phyloP scores from a whole-genome alignment of 1,140 invertebrate species.

The Zaprionus lachaisei region DNA sequence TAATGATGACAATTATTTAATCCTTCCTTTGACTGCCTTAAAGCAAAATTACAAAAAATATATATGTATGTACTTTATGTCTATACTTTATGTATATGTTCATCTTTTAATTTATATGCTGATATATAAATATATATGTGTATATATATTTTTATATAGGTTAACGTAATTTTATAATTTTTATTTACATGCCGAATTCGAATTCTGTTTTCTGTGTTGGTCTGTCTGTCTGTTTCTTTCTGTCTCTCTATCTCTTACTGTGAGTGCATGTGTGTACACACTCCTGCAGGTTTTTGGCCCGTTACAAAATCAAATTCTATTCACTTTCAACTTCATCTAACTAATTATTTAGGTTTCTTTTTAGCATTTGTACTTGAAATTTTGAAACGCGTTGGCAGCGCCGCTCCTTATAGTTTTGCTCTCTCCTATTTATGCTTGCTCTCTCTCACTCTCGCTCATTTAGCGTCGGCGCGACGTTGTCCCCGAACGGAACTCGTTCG shows the following conservation, averaged over 20 bases:
- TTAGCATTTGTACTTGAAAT: conserved; percentile 53
- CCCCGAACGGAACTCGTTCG: conserved; percentile 21
- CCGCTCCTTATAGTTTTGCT: conserved; percentile 2
- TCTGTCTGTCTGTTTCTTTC: conserved; percentile 1
- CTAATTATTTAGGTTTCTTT: conserved; percentile 26
- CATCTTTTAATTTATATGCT: conserved; percentile 3
- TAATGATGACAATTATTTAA: conserved; percentile 6
- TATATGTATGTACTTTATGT: conserved; percentile 6
- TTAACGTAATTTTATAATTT: conserved; percentile 11
- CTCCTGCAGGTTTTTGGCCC: not conserved
- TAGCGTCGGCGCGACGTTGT: conserved; percentile 26
- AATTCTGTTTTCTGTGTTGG: conserved; percentile 4
- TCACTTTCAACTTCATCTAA: conserved; percentile 12
- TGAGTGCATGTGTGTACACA: conserved; percentile 9
- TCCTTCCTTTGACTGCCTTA: conserved; percentile 2
- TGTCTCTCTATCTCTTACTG: conserved; percentile 3
- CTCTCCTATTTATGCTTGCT: conserved; percentile 1
- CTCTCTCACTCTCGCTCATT: not conserved
- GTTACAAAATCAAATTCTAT: conserved; percentile 6
- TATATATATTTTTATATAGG: conserved; percentile 5
- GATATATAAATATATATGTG: conserved; percentile 1
- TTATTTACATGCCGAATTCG: conserved; percentile 29
- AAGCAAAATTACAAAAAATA: conserved; percentile 38
- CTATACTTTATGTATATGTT: conserved; percentile 3
- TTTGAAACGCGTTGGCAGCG: conserved; percentile 41